Percentiles rank a stretch among this genome's conserved stretches.
These are phyloP conservation scores for Aphrophora alni DNA, from an alignment of 2,888 invertebrate genomes.

Conservation along the genomic window DNA sequence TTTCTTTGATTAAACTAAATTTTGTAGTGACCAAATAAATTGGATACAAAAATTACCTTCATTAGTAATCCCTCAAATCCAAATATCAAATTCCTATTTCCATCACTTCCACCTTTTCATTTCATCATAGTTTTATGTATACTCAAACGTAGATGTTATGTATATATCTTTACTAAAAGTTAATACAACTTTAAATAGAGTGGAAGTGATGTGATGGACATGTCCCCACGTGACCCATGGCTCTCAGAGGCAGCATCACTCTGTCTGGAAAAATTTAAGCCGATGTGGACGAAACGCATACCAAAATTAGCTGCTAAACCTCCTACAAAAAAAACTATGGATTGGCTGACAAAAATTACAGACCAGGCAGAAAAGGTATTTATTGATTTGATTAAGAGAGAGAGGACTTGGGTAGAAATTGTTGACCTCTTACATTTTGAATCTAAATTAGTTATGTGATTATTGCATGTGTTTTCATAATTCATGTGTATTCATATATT, in stretches of 20 bases:
- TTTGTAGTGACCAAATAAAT: too few species aligned
- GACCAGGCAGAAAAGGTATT: constrained; percentile 40
- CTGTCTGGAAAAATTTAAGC: constrained; percentile 8
- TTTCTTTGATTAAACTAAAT: too few species aligned
- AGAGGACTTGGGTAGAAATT: background rate
- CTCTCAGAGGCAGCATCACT: background rate
- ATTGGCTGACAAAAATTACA: constrained; percentile 37
- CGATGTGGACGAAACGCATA: constrained; percentile 25
- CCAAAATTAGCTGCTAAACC: constrained; percentile 33
- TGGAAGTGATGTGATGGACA: constrained; percentile 2
- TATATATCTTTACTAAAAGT: too few species aligned
- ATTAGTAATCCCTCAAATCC: background rate
- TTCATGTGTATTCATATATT: background rate
- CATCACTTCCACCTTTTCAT: background rate
- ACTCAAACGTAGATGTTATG: too few species aligned
- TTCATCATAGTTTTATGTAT: too few species aligned
- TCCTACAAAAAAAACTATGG: constrained; percentile 29
- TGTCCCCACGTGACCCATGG: background rate
- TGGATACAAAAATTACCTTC: too few species aligned
- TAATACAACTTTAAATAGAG: background rate
- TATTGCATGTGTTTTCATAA: background rate
- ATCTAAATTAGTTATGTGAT: background rate
- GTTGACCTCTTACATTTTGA: too few species aligned
- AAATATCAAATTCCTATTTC: background rate
- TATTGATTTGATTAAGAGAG: background rate